Conservation (phyloP, 2,113 vertebrate genomes). For the Gallinago undulata region DNA sequence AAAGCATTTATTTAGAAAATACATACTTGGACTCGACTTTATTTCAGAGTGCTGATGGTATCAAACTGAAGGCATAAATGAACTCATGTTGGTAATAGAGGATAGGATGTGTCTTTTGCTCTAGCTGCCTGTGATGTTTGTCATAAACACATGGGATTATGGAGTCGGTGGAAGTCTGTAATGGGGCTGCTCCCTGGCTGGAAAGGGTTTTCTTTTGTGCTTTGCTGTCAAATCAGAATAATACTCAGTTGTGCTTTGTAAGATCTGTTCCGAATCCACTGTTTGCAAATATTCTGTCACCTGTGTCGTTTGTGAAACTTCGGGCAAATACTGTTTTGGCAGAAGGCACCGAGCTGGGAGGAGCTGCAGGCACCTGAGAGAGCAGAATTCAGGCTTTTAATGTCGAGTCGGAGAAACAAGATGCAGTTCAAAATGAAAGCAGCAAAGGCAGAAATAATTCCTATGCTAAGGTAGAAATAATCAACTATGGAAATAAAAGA, state of each 20-base stretch:
- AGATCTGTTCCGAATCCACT: not conserved
- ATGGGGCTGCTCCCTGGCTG: not conserved
- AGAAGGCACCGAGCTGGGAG: not conserved
- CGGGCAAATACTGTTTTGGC: not conserved
- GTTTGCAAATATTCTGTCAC: not conserved
- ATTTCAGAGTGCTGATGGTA: not conserved
- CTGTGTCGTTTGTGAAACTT: accelerated
- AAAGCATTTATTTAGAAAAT: not conserved
- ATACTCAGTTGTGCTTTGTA: not conserved
- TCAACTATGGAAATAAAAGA: not conserved
- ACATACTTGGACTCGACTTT: not conserved
- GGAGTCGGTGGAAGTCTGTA: not conserved
- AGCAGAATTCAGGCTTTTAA: not conserved
- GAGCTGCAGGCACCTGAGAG: not conserved
- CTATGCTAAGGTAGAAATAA: not conserved
- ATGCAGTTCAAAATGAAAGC: not conserved
- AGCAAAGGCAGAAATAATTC: not conserved
- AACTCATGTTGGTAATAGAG: not conserved
- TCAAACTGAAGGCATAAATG: not conserved
- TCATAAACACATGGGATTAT: not conserved
- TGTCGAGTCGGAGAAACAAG: not conserved
- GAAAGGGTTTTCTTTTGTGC: not conserved
- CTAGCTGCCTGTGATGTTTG: not conserved
- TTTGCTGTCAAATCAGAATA: not conserved
- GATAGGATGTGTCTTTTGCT: not conserved